Conservation (phyloP, 1,140 invertebrate genomes). For the Penaeus chinensis region DNA sequence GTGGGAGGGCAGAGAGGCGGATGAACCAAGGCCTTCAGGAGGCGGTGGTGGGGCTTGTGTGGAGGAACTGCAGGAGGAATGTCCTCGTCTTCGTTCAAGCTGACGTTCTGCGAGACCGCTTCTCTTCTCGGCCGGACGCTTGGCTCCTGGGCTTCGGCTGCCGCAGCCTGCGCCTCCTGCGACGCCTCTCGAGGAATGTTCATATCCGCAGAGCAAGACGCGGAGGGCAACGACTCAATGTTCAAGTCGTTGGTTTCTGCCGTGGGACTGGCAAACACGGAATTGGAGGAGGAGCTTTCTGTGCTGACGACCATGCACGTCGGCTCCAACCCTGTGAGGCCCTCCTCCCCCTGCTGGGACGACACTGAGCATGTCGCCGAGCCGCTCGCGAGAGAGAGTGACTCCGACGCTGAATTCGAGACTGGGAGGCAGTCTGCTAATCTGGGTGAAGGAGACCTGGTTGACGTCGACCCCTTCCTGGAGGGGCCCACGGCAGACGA, state of each 20-base stretch:
- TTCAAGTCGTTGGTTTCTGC: constrained; percentile 49
- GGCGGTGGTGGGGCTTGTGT: constrained; percentile 57
- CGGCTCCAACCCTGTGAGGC: constrained; percentile 58
- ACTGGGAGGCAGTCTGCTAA: constrained; percentile 47
- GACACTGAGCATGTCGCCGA: constrained; percentile 53
- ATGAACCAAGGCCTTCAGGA: constrained; percentile 53
- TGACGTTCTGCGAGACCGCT: constrained; percentile 60
- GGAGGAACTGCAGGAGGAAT: constrained; percentile 59
- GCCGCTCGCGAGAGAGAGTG: constrained; percentile 35
- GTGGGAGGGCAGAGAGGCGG: constrained; percentile 77
- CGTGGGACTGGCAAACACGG: constrained; percentile 65
- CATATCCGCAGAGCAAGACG: constrained; percentile 28
- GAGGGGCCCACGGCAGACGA: constrained; percentile 20
- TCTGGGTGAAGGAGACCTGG: constrained; percentile 42
- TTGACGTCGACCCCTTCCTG: constrained; percentile 32
- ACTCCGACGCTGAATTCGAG: constrained; percentile 45
- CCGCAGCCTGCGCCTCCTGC: neutral
- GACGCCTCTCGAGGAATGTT: constrained; percentile 36
- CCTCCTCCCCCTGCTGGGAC: constrained; percentile 49
- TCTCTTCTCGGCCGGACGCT: constrained; percentile 69
- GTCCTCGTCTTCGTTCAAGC: constrained; percentile 57
- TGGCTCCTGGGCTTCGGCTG: neutral
- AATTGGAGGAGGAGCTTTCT: constrained; percentile 65
- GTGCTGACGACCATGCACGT: constrained; percentile 65
- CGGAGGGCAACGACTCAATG: constrained; percentile 25